phyloP scores from a whole-genome alignment of 2,113 vertebrate genomes.

The Poecile atricapillus region DNA sequence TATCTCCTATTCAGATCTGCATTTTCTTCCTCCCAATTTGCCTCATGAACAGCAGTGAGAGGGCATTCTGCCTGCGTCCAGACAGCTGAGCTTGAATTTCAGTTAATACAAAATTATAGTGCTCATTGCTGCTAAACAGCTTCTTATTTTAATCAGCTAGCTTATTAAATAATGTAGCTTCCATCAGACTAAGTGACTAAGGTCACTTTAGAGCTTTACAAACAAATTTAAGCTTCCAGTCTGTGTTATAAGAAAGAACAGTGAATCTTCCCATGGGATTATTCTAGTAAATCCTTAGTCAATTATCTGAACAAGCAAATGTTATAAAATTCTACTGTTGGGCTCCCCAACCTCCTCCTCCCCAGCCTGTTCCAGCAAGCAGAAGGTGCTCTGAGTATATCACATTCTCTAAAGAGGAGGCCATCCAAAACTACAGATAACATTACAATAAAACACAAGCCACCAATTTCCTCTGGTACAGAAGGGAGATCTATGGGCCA shows the following conservation, averaged over 20 bases:
- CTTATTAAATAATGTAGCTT: not conserved
- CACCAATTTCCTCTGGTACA: not conserved
- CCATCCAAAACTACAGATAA: constrained; percentile 34
- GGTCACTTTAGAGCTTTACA: not conserved
- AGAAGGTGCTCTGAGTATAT: not conserved
- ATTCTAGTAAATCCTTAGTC: not conserved
- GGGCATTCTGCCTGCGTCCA: not conserved
- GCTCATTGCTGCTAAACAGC: not conserved
- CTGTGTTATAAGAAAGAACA: not conserved
- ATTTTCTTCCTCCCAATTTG: not conserved
- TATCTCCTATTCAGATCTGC: constrained; percentile 36
- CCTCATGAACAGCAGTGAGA: not conserved
- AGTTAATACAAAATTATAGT: not conserved
- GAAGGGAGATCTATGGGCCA: not conserved
- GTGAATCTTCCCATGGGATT: not conserved
- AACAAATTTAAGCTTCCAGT: constrained; percentile 34
- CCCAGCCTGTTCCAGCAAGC: not conserved
- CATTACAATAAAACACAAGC: not conserved
- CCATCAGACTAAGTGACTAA: not conserved
- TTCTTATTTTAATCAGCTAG: not conserved
- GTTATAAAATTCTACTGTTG: constrained; percentile 13
- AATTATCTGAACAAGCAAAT: constrained; percentile 13
- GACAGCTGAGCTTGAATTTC: not conserved
- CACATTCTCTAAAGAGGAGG: not conserved
- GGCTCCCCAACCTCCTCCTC: not conserved